Percentiles rank a stretch among this genome's conserved stretches.
Conservation (phyloP, 2,113 vertebrate species). For the Callospermophilus lateralis region DNA sequence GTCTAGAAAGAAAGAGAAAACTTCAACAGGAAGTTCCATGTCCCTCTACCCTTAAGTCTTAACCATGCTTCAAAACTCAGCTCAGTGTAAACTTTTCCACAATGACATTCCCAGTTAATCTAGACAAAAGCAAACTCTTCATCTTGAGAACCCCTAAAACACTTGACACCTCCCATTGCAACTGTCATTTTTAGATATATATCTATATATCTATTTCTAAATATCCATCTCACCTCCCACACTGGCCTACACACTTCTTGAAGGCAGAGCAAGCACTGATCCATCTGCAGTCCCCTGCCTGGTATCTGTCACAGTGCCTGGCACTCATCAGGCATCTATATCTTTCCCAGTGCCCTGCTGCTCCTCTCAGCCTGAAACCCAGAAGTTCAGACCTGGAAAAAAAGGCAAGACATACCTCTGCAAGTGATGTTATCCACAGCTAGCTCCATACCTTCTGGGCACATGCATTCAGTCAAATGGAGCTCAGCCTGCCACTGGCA, state of each 20-base stretch:
- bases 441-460: constrained; percentile 90
- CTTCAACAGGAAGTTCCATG: background rate
- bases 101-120: background rate
- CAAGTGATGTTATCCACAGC: constrained; percentile 93
- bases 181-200: constrained; percentile 15
- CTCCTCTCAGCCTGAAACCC: background rate
- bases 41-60: background rate
- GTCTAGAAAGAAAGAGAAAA: background rate
- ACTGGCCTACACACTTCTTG: background rate
- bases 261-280: background rate
- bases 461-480: constrained; percentile 90
- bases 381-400: background rate
- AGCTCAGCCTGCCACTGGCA: constrained; percentile 91
- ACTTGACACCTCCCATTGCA: constrained; percentile 27
- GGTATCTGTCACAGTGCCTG: background rate
- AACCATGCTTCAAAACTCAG: background rate
- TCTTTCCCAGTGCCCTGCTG: background rate
- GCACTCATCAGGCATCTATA: constrained; percentile 1
- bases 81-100: background rate
- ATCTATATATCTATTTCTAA: constrained; percentile 12
- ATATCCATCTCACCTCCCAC: background rate
- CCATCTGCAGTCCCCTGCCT: background rate
- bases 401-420: constrained; percentile 79
- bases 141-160: constrained; percentile 36
- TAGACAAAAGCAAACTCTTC: constrained; percentile 34